phyloP scores from a whole-genome alignment of 2,888 invertebrate species.

The Julus scandinavius region DNA sequence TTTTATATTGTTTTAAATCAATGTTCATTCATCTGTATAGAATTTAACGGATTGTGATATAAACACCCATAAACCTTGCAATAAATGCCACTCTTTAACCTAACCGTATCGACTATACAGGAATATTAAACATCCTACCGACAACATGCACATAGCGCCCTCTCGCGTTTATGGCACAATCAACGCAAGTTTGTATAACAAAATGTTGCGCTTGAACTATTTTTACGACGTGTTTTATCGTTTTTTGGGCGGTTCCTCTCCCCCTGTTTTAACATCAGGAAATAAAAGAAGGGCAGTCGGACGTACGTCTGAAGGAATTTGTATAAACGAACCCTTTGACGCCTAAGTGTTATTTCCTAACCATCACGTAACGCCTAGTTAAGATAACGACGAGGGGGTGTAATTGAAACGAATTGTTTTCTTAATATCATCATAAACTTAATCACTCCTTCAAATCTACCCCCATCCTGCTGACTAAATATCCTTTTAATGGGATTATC shows the following conservation, averaged over 20 bases:
- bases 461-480: neutral
- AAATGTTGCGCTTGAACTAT: neutral
- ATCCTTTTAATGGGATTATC: constrained; percentile 26
- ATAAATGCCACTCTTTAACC: neutral
- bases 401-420: neutral
- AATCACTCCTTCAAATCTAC: neutral
- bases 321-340: neutral
- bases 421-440: neutral
- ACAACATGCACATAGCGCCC: neutral
- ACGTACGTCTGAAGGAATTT: neutral
- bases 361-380: neutral
- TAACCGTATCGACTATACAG: neutral
- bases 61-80: neutral
- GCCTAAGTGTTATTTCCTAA: constrained; percentile 2
- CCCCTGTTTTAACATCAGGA: neutral
- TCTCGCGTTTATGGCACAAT: neutral
- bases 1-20: too few relatives aligned
- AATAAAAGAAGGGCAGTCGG: constrained; percentile 7
- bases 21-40: neutral
- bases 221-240: constrained; percentile 39
- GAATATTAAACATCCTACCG: neutral
- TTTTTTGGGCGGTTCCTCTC: constrained; percentile 29
- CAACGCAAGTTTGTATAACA: neutral
- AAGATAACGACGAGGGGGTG: neutral
- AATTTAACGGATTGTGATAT: neutral